These are phyloP conservation scores for Lingula anatina DNA, from an alignment of 2,888 invertebrate species.

Conservation along the genomic window DNA sequence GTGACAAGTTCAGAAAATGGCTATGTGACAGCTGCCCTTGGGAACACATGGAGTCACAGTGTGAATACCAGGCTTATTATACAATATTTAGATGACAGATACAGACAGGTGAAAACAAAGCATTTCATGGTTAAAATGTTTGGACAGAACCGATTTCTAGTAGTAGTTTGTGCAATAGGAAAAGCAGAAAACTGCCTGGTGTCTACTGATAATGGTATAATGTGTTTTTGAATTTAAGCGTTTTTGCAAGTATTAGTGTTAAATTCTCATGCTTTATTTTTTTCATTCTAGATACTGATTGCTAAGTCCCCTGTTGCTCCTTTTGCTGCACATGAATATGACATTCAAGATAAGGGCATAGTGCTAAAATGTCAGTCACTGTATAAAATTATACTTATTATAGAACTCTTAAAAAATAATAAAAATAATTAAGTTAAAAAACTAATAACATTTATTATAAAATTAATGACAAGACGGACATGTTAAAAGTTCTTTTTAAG, in stretches of 20 bases:
- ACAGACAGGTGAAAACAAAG: constrained; percentile 28
- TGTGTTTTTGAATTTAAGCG: neutral
- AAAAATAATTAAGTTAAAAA: too few relatives aligned
- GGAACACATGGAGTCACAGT: constrained; percentile 42
- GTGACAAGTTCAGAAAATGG: constrained; percentile 16
- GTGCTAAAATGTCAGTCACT: constrained; percentile 21
- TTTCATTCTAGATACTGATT: constrained; percentile 23
- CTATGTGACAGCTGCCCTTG: constrained; percentile 35
- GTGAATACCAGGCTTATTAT: constrained; percentile 37
- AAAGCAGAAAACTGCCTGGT: too few relatives aligned
- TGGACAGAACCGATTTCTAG: too few relatives aligned
- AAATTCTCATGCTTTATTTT: neutral
- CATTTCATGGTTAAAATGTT: too few relatives aligned
- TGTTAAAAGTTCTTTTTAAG: too few relatives aligned
- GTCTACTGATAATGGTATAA: too few relatives aligned
- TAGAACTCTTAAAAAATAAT: too few relatives aligned
- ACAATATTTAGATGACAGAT: constrained; percentile 23
- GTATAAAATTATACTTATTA: too few relatives aligned
- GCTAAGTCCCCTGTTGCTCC: constrained; percentile 38
- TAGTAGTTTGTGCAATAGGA: too few relatives aligned
- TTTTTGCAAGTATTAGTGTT: neutral
- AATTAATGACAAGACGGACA: too few relatives aligned
- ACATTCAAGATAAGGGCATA: constrained; percentile 22
- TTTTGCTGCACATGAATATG: constrained; percentile 26
- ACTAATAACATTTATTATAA: too few relatives aligned